Conservation (phyloP, 2,888 invertebrate genomes). For the Hirtodrosophila histrioides region DNA sequence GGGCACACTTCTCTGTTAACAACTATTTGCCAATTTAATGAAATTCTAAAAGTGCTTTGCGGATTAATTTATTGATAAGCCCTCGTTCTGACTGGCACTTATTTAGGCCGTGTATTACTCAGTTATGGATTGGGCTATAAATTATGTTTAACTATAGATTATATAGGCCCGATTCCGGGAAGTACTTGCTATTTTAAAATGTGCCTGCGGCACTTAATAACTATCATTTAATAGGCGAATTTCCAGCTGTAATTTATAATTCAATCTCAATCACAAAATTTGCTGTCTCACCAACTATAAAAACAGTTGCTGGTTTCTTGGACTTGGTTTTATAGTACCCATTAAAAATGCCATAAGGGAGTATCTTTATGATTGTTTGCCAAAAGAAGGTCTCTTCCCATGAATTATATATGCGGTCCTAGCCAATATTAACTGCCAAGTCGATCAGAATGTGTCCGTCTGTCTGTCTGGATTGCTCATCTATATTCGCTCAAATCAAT, state of each 20-base stretch:
- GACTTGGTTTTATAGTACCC: slow-evolving; percentile 2
- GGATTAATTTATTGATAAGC: slow-evolving; percentile 44
- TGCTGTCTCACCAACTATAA: not conserved
- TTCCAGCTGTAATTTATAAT: slow-evolving; percentile 8
- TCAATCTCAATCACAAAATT: not conserved
- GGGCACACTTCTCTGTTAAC: slow-evolving; percentile 27
- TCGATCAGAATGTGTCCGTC: no score
- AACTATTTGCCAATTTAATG: not conserved
- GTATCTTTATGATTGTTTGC: no score
- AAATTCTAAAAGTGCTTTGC: not conserved
- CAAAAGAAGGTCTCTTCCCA: no score
- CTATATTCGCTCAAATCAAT: no score
- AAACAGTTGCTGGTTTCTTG: slow-evolving; percentile 30
- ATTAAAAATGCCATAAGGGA: no score
- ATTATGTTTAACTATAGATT: slow-evolving; percentile 7
- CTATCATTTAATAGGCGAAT: slow-evolving; percentile 4
- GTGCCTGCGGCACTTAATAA: slow-evolving; percentile 1
- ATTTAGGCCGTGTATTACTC: slow-evolving; percentile 9
- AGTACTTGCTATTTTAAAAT: slow-evolving; percentile 8
- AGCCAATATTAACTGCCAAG: no score
- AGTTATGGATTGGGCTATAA: slow-evolving; percentile 14
- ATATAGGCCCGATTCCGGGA: not conserved
- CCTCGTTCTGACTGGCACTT: slow-evolving; percentile 26
- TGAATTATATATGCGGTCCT: no score
- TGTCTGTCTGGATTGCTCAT: no score